phyloP scores from a whole-genome alignment of 2,797 vertebrate genomes.

The Coilia nasus region DNA sequence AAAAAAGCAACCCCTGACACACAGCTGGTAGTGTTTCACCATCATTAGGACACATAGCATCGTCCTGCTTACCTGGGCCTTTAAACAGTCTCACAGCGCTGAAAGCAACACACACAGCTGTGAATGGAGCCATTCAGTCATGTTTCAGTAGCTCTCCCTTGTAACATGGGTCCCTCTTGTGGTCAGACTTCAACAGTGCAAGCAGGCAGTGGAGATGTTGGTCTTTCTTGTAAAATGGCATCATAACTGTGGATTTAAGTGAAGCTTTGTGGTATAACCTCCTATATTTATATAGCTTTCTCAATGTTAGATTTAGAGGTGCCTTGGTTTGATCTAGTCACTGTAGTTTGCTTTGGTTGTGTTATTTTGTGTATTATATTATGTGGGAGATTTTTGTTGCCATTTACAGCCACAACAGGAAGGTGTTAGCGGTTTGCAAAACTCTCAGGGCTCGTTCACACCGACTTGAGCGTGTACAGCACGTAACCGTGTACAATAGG shows the following conservation, averaged over 20 bases:
- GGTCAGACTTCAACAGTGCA: neutral
- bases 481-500: too few relatives aligned
- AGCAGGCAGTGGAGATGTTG: neutral
- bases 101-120: neutral
- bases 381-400: too few relatives aligned
- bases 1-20: conserved; percentile 33
- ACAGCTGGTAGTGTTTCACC: conserved; percentile 27
- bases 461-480: too few relatives aligned
- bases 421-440: too few relatives aligned
- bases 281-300: too few relatives aligned
- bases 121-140: conserved; percentile 31
- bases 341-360: too few relatives aligned
- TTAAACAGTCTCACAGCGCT: conserved; percentile 26
- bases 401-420: too few relatives aligned
- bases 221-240: neutral
- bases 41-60: conserved; percentile 29
- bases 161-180: neutral
- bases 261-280: neutral
- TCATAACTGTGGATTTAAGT: neutral
- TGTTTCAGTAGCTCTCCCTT: neutral
- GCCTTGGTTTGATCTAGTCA: too few relatives aligned
- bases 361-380: too few relatives aligned
- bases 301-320: too few relatives aligned
- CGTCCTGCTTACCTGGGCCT: conserved; percentile 22
- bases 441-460: too few relatives aligned